These are phyloP conservation scores for Todiramphus chloris DNA, from an alignment of 2,113 vertebrate species.

Conservation along the genomic window DNA sequence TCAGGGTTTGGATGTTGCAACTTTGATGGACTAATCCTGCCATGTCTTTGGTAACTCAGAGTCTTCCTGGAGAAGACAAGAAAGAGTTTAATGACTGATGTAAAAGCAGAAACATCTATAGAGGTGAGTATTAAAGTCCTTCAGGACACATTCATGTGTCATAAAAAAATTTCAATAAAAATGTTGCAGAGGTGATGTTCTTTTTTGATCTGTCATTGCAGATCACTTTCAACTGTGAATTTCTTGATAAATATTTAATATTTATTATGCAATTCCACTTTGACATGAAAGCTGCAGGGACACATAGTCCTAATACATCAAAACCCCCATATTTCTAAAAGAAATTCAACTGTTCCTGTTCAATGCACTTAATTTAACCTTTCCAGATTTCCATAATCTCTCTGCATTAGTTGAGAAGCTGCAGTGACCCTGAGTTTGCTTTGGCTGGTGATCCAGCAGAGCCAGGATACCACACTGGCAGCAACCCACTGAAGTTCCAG, in stretches of 20 bases:
- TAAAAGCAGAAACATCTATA: neutral
- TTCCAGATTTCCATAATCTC: neutral
- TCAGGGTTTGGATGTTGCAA: neutral
- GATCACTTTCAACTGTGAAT: neutral
- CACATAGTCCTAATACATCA: neutral
- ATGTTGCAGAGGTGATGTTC: neutral
- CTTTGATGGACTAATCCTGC: neutral
- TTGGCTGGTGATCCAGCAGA: neutral
- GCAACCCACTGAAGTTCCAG: neutral
- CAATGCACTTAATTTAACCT: neutral
- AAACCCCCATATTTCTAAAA: rapidly evolving
- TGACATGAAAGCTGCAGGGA: neutral
- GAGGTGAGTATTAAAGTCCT: neutral
- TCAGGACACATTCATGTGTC: neutral
- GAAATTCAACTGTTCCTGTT: neutral
- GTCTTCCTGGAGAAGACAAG: neutral
- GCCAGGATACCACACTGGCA: neutral
- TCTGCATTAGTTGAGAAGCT: neutral
- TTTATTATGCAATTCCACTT: neutral
- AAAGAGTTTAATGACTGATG: neutral
- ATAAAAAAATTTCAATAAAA: neutral
- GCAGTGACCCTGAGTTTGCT: neutral
- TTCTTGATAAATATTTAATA: conserved; percentile 1
- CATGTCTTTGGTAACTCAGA: neutral
- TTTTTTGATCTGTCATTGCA: neutral